These are phyloP conservation scores for Pantherophis vulpinus DNA, from an alignment of 2,797 vertebrate genomes.

Conservation along the genomic window DNA sequence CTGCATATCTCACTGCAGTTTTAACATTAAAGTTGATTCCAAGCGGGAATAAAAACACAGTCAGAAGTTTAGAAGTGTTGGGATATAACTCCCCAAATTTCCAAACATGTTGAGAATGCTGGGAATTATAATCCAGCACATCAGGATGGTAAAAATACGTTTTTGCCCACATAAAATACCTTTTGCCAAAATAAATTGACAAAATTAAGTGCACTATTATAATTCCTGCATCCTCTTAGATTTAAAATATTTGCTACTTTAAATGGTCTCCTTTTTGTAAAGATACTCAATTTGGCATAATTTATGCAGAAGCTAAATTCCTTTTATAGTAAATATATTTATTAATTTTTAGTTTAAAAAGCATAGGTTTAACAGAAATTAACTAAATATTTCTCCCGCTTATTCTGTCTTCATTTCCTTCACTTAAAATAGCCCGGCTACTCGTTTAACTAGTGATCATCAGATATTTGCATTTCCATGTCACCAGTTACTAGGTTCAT, in stretches of 20 bases:
- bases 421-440: not conserved
- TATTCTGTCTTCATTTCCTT: not conserved
- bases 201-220: not conserved
- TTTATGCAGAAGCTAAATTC: not conserved
- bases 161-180: not conserved
- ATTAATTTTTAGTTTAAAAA: not conserved
- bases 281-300: not conserved
- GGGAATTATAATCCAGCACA: not conserved
- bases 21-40: not conserved
- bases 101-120: not conserved
- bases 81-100: not conserved
- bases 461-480: not conserved
- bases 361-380: not conserved
- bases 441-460: not conserved
- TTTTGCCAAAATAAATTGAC: not conserved
- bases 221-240: not conserved
- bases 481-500: too few relatives aligned
- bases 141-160: not conserved
- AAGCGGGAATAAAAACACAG: not conserved
- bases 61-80: not conserved
- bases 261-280: not conserved
- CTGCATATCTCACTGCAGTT: accelerated
- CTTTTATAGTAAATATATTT: not conserved
- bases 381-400: not conserved
- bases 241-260: not conserved